Base-by-base conservation (phyloP, 2,888 invertebrate species). In the Dorcus hopei region DNA sequence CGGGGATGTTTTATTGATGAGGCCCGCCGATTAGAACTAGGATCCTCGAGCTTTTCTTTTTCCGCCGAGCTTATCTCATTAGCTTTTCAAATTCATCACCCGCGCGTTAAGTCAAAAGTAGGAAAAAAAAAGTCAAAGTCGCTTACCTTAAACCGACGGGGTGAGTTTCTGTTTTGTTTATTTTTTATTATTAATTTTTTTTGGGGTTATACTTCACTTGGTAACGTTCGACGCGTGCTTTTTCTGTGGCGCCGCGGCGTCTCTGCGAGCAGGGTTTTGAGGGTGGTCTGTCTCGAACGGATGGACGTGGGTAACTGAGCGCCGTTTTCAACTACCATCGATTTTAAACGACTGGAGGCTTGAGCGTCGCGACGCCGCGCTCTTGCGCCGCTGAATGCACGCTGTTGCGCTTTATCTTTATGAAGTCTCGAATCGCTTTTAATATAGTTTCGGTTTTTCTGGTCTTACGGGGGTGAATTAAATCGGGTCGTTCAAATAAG, bases 271-370 rank as follows among this genome's bases (percentile, higher is more conserved):
- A 51, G 48, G 42, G 14, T 42, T 19, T 11, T 45, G 54, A 54
- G 59, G 43, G 38, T 43, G 63, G 50, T 61, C 65, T 67, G 68
- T 59, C 42, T 62, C 64, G 58, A 63, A 56, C 66, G 68, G 62
- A 62, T 63, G 68, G 66, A 66, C 72, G 72, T 62, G 71, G 71
- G 65, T 67, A 69, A 76, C 76, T 76, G 74, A 75, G 69, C 58
- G 57, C 71, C 65, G 68, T 68, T 64, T 67, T 65, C 66, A 69
- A 71, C 70, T 68, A 67, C 64, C 75, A 75, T 75, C 74, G 74
- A 75, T 75, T 75, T 74, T 74, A 74, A 75, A 73, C 70, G 66
- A 66, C 66, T 63, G 61, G 52, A 59, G 56, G 56, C 52, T 54
- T 59, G 52, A 47, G 56, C 59, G 59, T 54, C 58, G 53, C 49